Evolutionary conservation across 2,888 invertebrate genomes (phyloP).

Genomic region (Cantharis flavilabris): DNA sequence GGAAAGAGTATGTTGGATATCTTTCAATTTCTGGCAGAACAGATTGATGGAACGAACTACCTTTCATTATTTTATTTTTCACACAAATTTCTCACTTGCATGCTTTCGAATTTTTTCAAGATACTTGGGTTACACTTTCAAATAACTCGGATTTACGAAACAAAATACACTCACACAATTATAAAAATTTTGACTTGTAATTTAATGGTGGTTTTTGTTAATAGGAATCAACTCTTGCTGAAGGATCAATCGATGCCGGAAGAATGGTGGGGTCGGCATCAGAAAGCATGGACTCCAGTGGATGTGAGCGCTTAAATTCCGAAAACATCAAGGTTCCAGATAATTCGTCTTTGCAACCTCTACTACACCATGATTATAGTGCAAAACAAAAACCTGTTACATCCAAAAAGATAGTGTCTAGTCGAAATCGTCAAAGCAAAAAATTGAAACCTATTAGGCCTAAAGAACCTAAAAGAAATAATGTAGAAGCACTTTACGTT

Average conservation of each 20-base stretch:
- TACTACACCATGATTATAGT: conserved; percentile 51
- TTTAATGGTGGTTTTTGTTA: conserved; percentile 29
- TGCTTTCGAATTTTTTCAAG: background rate
- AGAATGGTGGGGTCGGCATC: conserved; percentile 87
- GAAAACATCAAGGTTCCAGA: conserved; percentile 39
- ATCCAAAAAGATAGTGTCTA: background rate
- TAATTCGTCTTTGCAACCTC: conserved; percentile 44
- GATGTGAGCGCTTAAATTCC: conserved; percentile 59
- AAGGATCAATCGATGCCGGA: conserved; percentile 62
- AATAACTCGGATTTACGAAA: background rate
- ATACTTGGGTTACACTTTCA: background rate
- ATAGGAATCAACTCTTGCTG: conserved; percentile 52
- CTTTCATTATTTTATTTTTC: background rate
- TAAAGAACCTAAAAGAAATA: conserved; percentile 1
- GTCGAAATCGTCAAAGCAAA: background rate
- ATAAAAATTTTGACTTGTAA: background rate
- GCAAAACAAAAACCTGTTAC: conserved; percentile 38
- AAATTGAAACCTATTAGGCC: conserved; percentile 24
- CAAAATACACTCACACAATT: background rate
- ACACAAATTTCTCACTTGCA: background rate
- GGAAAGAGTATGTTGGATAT: no score
- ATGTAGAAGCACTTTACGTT: conserved; percentile 13
- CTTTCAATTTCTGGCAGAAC: no score
- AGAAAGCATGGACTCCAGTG: conserved; percentile 83
- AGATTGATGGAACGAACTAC: background rate